Percentiles rank a stretch among this genome's conserved stretches.
Evolutionary conservation across 2,113 vertebrate genomes (phyloP).

Genomic region (Prunella fulvescens): DNA sequence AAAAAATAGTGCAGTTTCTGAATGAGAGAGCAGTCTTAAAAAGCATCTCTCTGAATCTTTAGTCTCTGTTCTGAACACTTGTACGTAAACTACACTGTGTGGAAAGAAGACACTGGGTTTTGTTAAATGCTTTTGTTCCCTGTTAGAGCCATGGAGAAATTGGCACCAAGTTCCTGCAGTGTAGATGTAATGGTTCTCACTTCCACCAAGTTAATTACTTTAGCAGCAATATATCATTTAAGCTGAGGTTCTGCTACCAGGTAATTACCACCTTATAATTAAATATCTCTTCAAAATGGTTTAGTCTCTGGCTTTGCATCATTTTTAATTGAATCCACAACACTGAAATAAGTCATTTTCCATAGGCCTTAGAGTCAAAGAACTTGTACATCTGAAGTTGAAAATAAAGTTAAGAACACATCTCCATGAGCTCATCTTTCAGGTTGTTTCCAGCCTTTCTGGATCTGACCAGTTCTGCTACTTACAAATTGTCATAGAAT

Average conservation of each 20-base stretch:
- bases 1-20: background rate
- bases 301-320: background rate
- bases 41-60: background rate
- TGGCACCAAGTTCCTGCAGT: background rate
- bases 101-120: background rate
- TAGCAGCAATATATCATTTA: background rate
- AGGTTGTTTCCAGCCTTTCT: background rate
- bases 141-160: background rate
- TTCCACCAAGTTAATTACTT: background rate
- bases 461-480: background rate
- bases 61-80: background rate
- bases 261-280: slow-evolving; percentile 14
- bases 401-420: background rate
- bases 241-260: background rate
- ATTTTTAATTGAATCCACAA: background rate
- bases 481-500: background rate
- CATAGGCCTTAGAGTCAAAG: background rate
- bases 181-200: background rate
- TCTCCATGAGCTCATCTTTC: background rate
- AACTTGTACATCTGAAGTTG: background rate
- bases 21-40: background rate
- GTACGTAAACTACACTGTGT: background rate
- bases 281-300: background rate
- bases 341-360: background rate
- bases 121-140: background rate